Percentiles rank a stretch among this genome's conserved stretches.
phyloP scores from a whole-genome alignment of 2,113 vertebrate species.

The Erythrocebus patas region DNA sequence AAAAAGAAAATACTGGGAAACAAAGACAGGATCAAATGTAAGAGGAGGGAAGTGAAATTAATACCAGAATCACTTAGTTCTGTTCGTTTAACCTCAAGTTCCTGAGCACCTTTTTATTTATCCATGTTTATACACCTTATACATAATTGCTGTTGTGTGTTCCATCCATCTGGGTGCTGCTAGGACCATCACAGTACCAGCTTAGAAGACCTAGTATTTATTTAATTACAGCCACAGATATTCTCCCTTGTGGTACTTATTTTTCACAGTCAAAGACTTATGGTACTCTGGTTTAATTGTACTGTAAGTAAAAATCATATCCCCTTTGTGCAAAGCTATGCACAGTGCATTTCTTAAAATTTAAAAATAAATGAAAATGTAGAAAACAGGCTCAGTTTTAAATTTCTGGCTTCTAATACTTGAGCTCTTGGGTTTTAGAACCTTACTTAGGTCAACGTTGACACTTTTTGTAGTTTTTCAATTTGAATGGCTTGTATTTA shows the following conservation, averaged over 20 bases:
- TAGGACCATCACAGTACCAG: neutral
- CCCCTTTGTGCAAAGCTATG: neutral
- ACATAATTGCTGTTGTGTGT: neutral
- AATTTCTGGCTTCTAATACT: neutral
- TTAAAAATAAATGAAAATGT: neutral
- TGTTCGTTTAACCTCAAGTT: neutral
- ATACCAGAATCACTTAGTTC: neutral
- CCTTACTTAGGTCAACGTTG: neutral
- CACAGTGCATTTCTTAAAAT: neutral
- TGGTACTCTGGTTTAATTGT: neutral
- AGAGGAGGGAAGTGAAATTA: neutral
- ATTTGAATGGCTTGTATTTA: neutral
- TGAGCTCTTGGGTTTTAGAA: neutral
- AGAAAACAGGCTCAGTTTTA: neutral
- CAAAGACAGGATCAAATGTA: neutral
- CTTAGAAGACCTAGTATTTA: neutral
- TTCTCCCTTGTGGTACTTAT: neutral
- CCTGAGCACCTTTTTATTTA: neutral
- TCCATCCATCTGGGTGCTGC: neutral
- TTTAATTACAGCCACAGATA: neutral
- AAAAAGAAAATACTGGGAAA: neutral
- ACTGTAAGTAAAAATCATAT: neutral
- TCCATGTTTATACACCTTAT: fast-evolving
- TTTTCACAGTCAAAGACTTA: neutral
- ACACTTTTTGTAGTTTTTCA: neutral